phyloP scores from a whole-genome alignment of 2,888 invertebrate genomes.

The Minunthozetes semirufus region DNA sequence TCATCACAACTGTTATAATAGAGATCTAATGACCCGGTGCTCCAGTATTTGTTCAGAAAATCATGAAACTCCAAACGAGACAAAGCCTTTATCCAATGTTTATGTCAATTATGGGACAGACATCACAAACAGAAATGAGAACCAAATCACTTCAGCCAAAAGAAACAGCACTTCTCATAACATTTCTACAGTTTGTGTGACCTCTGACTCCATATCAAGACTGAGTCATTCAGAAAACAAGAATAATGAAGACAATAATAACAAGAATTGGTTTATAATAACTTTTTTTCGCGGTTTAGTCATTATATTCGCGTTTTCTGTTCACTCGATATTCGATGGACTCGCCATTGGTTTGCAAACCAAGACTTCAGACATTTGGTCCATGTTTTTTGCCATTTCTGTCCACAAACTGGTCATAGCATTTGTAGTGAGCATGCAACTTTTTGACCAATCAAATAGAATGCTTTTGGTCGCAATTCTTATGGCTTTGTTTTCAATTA shows the following conservation, averaged over 20 bases:
- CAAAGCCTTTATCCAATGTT: not conserved
- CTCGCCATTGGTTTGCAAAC: constrained; percentile 70
- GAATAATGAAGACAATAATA: not conserved
- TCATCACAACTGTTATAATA: constrained; percentile 20
- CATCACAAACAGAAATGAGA: not conserved
- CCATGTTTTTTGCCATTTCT: constrained; percentile 74
- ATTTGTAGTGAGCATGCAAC: constrained; percentile 77
- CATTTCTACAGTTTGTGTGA: constrained; percentile 7
- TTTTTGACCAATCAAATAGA: constrained; percentile 58
- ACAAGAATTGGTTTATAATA: not conserved
- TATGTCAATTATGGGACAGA: constrained; percentile 22
- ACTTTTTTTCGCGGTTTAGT: constrained; percentile 59
- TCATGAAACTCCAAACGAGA: not conserved
- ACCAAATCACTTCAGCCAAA: not conserved
- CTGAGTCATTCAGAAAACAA: not conserved
- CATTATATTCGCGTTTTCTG: constrained; percentile 71
- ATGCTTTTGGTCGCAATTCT: constrained; percentile 46
- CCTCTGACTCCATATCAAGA: not conserved
- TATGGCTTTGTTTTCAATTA: constrained; percentile 67
- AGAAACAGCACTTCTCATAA: not conserved
- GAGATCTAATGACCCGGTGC: not conserved
- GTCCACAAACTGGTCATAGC: constrained; percentile 80
- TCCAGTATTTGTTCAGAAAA: not conserved
- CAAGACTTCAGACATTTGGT: constrained; percentile 63
- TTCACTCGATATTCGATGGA: constrained; percentile 80